A percentile compares a stretch with the other conserved stretches of the same genome.
Evolutionary conservation across 2,888 invertebrate species (phyloP).

Genomic region (Drosophila prostipennis): DNA sequence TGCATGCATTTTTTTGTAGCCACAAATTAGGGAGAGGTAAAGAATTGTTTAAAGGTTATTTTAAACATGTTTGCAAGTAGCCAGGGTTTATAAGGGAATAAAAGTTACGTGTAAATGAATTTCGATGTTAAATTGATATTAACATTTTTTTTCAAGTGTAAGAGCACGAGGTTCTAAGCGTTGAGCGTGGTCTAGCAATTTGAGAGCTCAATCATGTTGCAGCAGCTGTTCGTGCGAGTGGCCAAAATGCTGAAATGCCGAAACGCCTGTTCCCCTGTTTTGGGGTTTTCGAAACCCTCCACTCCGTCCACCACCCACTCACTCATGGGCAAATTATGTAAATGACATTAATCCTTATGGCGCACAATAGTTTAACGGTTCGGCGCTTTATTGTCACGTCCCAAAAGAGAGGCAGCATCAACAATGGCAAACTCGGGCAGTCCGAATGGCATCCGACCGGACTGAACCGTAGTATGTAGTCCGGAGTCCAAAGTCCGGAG

Average conservation of each 20-base stretch:
- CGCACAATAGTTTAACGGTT: constrained; percentile 81
- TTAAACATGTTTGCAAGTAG: too few relatives aligned
- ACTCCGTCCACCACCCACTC: constrained; percentile 8
- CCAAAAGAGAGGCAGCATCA: constrained; percentile 48
- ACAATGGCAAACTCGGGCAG: constrained; percentile 40
- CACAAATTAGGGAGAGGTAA: too few relatives aligned
- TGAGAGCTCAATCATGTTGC: constrained; percentile 80
- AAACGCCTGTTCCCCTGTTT: constrained; percentile 42
- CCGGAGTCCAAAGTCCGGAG: constrained; percentile 4
- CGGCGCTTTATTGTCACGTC: constrained; percentile 80
- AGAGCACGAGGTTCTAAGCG: not conserved
- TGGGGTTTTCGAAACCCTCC: not conserved
- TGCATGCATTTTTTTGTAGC: too few relatives aligned
- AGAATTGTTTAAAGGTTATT: too few relatives aligned
- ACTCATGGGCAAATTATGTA: constrained; percentile 76
- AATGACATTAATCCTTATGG: constrained; percentile 80
- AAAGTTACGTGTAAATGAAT: too few relatives aligned
- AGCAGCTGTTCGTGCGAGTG: constrained; percentile 76
- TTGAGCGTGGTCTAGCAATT: constrained; percentile 60
- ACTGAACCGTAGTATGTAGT: constrained; percentile 19
- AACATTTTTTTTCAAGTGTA: constrained; percentile 1
- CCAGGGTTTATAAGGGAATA: too few relatives aligned
- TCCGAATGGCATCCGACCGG: constrained; percentile 26
- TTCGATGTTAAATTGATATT: not conserved
- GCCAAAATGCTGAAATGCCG: constrained; percentile 48